Base-by-base conservation (phyloP, 2,797 vertebrate species). In the Tauraco hartlaubi region DNA sequence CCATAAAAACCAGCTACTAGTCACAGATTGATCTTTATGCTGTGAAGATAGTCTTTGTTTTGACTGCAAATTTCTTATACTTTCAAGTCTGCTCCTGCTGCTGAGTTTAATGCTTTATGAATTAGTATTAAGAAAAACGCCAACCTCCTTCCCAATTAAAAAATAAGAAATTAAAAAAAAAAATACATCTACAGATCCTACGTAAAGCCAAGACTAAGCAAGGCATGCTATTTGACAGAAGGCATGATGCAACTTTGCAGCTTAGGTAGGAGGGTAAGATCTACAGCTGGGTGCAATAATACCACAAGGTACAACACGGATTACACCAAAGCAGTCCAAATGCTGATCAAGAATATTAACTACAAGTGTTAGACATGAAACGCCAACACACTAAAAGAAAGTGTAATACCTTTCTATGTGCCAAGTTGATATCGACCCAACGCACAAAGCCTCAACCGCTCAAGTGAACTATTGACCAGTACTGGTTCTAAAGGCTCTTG, bases 391-490 rank as follows among this genome's bases (percentile, higher is more conserved):
- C 63, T 51, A 16, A 66, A 64, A 68, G 35, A 51, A 95, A 79
- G 48, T 23, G 39, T 59, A 89, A 2, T 48, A 51, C 35, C 15
- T 43, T 75, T n/a, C 46, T 58, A 4, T 5, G 31, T 91, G 91
- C 81, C 86, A 92, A 48, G 46, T 2, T 69, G 71, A 9, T 91
- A 89, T 7, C 71, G 85, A 73, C 28, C n/a, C 80, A 82, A 44
- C 9, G 35, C 58, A 85, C 48, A 90, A 85, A 77, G 46, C 69
- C 31, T 77, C 56, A 92, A 90, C 54, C 76, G 37, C 82, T 72
- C 1, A 85, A 62, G 88, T 84, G 73, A 95, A 93, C 92, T 78
- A 95, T 84, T 94, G 90, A 95, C 92, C 14, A 9, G 17, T 61
- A 14, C 43, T 83, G 35, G 51, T 15, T 77, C 41, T 81, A 92